Evolutionary conservation across 2,888 invertebrate species (phyloP).

Genomic region (Pseudanteris insignis): DNA sequence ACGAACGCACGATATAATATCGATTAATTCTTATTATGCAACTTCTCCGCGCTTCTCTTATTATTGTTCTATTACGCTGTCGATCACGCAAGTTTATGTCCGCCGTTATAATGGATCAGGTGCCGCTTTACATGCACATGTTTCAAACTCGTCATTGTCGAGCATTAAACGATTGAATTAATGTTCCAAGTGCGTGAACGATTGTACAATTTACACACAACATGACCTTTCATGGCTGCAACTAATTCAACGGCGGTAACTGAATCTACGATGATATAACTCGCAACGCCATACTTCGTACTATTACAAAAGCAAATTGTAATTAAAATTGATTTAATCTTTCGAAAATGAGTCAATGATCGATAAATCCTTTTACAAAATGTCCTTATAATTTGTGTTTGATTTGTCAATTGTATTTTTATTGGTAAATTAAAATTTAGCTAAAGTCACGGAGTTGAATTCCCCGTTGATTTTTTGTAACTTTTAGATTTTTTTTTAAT

Average conservation of each 20-base stretch:
- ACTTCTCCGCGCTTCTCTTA: slow-evolving; percentile 13
- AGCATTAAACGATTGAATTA: slow-evolving; percentile 27
- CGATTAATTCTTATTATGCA: slow-evolving; percentile 26
- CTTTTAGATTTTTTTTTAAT: no score
- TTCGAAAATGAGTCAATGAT: no score
- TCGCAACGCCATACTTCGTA: neutral
- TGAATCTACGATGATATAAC: no score
- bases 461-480: no score
- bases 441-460: no score
- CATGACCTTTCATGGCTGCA: slow-evolving; percentile 19
- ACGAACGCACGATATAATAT: no score
- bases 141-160: slow-evolving; percentile 34
- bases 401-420: no score
- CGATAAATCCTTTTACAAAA: no score
- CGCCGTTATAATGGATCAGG: slow-evolving; percentile 23
- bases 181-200: slow-evolving; percentile 22
- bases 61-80: slow-evolving; percentile 35
- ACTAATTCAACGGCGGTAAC: slow-evolving; percentile 16
- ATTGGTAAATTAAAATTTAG: no score
- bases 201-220: slow-evolving; percentile 12
- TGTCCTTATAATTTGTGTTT: no score
- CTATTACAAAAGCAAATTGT: slow-evolving; percentile 1
- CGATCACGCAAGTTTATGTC: slow-evolving; percentile 27
- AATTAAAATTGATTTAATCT: slow-evolving; percentile 12
- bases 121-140: slow-evolving; percentile 19